phyloP scores from a whole-genome alignment of 2,888 invertebrate species.

The Galerucella nymphaeae region DNA sequence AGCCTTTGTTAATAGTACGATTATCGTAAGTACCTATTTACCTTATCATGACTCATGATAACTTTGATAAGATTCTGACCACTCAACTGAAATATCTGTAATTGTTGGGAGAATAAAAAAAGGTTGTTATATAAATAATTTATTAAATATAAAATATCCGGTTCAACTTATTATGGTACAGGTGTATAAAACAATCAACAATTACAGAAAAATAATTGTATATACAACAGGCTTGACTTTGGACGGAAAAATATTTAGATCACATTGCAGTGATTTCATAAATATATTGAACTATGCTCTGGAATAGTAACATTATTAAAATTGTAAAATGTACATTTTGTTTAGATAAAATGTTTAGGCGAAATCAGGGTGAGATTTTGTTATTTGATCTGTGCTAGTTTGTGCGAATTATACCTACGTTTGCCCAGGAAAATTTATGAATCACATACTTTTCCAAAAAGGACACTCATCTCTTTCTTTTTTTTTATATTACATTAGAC shows the following conservation, averaged over 20 bases:
- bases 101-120: background rate
- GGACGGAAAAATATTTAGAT: constrained; percentile 3
- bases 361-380: background rate
- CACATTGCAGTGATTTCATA: background rate
- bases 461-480: background rate
- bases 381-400: background rate
- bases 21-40: too few species aligned
- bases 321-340: background rate
- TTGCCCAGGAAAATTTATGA: too few species aligned
- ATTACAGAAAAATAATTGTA: background rate
- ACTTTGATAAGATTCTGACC: too few species aligned
- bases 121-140: background rate
- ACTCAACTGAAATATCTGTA: background rate
- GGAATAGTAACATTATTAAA: background rate
- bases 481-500: background rate
- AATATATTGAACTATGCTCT: too few species aligned
- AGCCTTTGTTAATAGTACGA: too few species aligned
- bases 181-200: constrained; percentile 3
- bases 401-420: too few species aligned
- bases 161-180: background rate
- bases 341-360: background rate
- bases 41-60: too few species aligned
- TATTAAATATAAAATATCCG: background rate
- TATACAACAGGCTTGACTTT: background rate
- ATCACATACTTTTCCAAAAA: background rate